Conservation (phyloP, 2,888 invertebrate species). For the Drosophila pullipes region DNA sequence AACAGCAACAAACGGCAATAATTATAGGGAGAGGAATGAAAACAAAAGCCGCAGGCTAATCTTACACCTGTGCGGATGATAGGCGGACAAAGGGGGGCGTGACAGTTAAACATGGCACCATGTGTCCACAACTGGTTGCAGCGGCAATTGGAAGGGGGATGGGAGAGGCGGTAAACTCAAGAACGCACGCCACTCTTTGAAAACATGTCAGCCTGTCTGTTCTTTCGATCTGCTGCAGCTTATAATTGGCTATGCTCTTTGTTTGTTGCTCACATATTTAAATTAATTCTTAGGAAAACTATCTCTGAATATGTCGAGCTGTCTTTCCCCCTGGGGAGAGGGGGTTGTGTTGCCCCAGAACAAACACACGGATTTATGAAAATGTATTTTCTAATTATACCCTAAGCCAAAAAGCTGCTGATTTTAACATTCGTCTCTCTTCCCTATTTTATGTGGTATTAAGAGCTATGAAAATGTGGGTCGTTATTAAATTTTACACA, state of each 20-base stretch:
- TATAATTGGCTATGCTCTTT: slow-evolving; percentile 59
- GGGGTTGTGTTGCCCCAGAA: slow-evolving; percentile 15
- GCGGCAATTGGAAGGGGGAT: background rate
- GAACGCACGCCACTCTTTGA: background rate
- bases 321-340: background rate
- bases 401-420: slow-evolving; percentile 4
- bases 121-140: slow-evolving; percentile 27
- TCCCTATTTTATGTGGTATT: background rate
- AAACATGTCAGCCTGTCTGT: slow-evolving; percentile 19
- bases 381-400: slow-evolving; percentile 68
- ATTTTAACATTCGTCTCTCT: slow-evolving; percentile 24
- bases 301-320: slow-evolving; percentile 26
- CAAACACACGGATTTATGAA: slow-evolving; percentile 16
- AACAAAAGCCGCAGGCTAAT: slow-evolving; percentile 71
- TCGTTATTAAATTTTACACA: background rate
- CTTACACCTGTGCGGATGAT: slow-evolving; percentile 64
- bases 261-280: slow-evolving; percentile 67
- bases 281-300: slow-evolving; percentile 45
- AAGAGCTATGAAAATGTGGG: background rate
- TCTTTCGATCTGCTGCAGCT: slow-evolving; percentile 12
- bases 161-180: background rate
- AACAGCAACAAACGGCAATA: slow-evolving; percentile 21
- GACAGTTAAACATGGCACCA: slow-evolving; percentile 9
- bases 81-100: slow-evolving; percentile 17
- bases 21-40: slow-evolving; percentile 42